Conservation (phyloP, 2,113 vertebrate genomes). For the Capreolus pygargus region DNA sequence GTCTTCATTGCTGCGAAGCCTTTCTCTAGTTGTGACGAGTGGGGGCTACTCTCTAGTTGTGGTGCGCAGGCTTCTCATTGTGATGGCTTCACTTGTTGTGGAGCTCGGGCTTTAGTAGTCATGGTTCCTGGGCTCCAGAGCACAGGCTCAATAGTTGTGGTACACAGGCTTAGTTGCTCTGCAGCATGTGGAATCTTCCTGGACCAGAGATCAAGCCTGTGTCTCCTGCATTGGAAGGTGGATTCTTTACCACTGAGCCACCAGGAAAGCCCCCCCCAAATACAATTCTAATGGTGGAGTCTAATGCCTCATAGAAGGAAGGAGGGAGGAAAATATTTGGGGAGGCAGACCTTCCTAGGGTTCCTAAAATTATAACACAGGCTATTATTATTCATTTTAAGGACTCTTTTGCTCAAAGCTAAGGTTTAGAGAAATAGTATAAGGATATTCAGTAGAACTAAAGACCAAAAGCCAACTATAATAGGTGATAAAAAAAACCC, state of each 20-base stretch:
- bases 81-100: neutral
- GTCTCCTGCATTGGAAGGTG: neutral
- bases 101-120: neutral
- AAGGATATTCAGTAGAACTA: neutral
- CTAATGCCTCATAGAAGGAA: neutral
- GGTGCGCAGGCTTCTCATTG: neutral
- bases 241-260: neutral
- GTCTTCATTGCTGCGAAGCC: neutral
- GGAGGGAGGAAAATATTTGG: neutral
- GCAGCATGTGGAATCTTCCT: neutral
- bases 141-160: neutral
- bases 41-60: neutral
- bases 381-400: constrained; percentile 37
- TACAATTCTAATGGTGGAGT: neutral
- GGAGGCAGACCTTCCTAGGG: neutral
- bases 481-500: neutral
- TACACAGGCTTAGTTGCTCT: neutral
- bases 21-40: neutral
- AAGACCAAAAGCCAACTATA: neutral
- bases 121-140: neutral
- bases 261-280: neutral
- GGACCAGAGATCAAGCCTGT: neutral
- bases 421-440: neutral
- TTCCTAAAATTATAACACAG: constrained; percentile 9
- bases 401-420: neutral